Evolutionary conservation across 1,140 invertebrate genomes (phyloP), one percentile per base, ranked within the genome.

Genomic region (Streblospio benedicti): DNA sequence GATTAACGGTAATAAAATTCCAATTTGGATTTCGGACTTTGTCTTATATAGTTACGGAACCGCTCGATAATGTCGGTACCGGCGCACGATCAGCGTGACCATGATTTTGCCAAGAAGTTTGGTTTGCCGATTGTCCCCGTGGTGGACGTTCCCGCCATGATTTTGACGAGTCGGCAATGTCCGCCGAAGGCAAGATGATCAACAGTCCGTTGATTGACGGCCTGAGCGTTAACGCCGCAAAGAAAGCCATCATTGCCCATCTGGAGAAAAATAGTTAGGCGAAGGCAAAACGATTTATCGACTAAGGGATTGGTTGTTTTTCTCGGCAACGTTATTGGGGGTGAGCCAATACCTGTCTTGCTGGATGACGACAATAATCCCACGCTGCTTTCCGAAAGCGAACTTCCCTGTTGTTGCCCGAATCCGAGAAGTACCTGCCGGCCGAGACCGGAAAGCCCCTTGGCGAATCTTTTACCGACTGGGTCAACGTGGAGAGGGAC

Each of bases 271-370:
- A 35, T 23, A 41, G 23, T 4, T 23, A 18, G 53, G 53, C 4
- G 14, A 32, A 35, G 5, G 31, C 18, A 18, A 33, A 20, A 18
- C 41, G 23, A 33, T 35, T 20, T 55, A 55, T 4, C 90, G 86
- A 70, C 78, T 95, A 32, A 82, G 85, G 65, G 93, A 97, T 79
- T 97, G 93, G 93, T n/a, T 75, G 93, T 25, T 90, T 97, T 71
- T 96, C 92, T 2, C 81, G 93, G 16, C 93, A 97, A 77, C 82
- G 93, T 62, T 91, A 87, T 75, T 97, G 93, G 93, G 93, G n/a
- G 93, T 16, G 96, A 93, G n/a, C 93, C 93, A 1, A 95, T 97
- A 74, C 93, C 93, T 14, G 87, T 96, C 63, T 80, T 93, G 35
- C 83, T 18, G 94, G 91, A 78, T 87, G 65, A n/a, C 61, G 57